phyloP scores from a whole-genome alignment of 2,113 vertebrate species.

The Gymnarchus niloticus region DNA sequence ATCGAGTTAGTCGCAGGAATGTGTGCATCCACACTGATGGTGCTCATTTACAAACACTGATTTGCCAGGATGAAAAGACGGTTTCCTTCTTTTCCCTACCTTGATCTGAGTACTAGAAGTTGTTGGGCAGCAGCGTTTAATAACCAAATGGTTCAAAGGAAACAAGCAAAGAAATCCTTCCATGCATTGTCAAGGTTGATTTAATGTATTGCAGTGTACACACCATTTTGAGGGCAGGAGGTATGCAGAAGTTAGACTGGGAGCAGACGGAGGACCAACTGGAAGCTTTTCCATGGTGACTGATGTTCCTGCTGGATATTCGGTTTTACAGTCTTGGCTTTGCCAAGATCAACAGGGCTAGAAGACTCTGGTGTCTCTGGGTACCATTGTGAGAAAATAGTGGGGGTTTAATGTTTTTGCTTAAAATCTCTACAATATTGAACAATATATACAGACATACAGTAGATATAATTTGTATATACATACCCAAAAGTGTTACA shows the following conservation, averaged over 20 bases:
- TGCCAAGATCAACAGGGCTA: constrained; percentile 39
- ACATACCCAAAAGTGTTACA: constrained; percentile 49
- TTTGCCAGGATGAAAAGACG: neutral
- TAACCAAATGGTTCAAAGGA: neutral
- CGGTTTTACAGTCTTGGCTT: constrained; percentile 56
- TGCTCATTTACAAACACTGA: neutral
- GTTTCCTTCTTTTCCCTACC: no score
- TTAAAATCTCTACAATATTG: constrained; percentile 48
- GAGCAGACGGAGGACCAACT: neutral
- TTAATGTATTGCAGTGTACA: constrained; percentile 15
- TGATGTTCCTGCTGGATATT: constrained; percentile 53
- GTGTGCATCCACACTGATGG: neutral
- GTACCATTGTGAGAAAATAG: constrained; percentile 62
- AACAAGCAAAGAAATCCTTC: neutral
- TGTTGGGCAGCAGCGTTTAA: neutral
- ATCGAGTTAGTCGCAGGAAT: neutral
- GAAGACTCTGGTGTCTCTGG: constrained; percentile 55
- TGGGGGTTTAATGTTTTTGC: constrained; percentile 50
- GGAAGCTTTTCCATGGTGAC: neutral
- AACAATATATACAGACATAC: constrained; percentile 59
- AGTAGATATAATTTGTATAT: constrained; percentile 53
- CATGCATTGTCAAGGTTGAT: neutral
- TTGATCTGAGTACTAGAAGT: neutral
- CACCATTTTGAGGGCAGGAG: neutral
- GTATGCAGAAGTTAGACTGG: neutral